Base-by-base conservation (phyloP, 2,797 vertebrate genomes). In the Gobionotothen gibberifrons region DNA sequence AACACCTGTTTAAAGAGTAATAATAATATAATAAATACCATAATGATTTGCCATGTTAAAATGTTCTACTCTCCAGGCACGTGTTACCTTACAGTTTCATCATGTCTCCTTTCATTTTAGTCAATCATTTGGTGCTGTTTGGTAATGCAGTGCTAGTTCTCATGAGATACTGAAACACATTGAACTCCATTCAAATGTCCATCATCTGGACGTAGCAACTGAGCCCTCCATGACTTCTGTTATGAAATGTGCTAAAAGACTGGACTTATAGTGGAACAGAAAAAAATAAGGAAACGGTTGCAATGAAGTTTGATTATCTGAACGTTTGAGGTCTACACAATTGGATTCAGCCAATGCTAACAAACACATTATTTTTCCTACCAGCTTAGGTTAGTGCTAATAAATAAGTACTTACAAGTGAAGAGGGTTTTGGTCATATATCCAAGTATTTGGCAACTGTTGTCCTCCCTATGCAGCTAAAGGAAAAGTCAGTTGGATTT, bases 271-370 rank as follows among this genome's bases (percentile, higher is more conserved):
- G 43, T 44, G 44, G 2, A 44, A 46, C 8, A 69, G 44, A 22
- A 36, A 36, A 42, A 36, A 57, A 32, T 13, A 63, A 7, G 17
- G n/a, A 49, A 51, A 63, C 51, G 47, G 61, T 63, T 49, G 13
- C 49, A 10, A 10, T 59, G 9, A 9, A n/a, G 5, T 36, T 19
- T 2, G 7, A 61, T 60, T 40, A 22, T 43, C 4, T 40, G 7
- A 21, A 13, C 2, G 21, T 22, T 3, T 47, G 9, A 63, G 21
- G 22, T 65, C 3, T 39, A n/a, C n/a, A 46, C 54, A 36, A 67
- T 15, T 44, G 16, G 54, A 32, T 32, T 49, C 17, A 51, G 44
- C 16, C 19, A 58, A 2, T 9, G 22, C 21, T 44, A 46, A 19
- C 48, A 46, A 44, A 44, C 19, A 21, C 32, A 51, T 29, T 7